Conservation (phyloP, 1,140 invertebrate genomes). For the Euwallacea similis region DNA sequence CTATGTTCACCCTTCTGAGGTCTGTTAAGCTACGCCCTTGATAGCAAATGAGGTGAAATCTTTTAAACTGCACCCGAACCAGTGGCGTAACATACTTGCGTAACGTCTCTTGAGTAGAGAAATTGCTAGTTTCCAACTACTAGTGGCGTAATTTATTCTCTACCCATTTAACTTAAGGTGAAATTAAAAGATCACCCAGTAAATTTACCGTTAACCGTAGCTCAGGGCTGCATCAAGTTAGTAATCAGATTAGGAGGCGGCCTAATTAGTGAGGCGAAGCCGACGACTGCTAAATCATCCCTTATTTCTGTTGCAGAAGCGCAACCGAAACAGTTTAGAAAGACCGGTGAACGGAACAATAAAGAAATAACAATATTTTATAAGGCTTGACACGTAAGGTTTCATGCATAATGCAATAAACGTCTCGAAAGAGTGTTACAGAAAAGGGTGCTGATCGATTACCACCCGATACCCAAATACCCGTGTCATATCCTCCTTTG, state of each 20-base stretch:
- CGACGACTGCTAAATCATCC: not conserved
- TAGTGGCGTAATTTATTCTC: too few species aligned
- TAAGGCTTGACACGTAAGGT: not conserved
- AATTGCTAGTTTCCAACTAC: too few species aligned
- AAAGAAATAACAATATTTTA: not conserved
- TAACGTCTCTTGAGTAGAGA: too few species aligned
- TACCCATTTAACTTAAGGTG: not conserved
- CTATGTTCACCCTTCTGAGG: too few species aligned
- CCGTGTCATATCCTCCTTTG: not conserved
- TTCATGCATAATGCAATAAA: slow-evolving; percentile 13
- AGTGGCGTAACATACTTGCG: too few species aligned
- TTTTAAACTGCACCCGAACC: too few species aligned
- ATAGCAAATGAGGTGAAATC: too few species aligned
- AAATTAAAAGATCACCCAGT: not conserved
- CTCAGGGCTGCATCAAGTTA: not conserved
- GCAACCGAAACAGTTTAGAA: too few species aligned
- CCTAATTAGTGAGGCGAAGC: not conserved
- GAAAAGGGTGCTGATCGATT: slow-evolving; percentile 5
- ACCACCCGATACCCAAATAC: not conserved
- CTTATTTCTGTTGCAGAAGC: not conserved
- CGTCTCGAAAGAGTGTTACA: slow-evolving; percentile 7
- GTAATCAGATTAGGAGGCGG: not conserved
- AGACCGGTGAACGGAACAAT: too few species aligned
- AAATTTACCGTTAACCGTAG: not conserved
- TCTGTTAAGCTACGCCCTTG: too few species aligned